Evolutionary conservation across 1,140 invertebrate genomes (phyloP).

Genomic region (Gonioctena quinquepunctata): DNA sequence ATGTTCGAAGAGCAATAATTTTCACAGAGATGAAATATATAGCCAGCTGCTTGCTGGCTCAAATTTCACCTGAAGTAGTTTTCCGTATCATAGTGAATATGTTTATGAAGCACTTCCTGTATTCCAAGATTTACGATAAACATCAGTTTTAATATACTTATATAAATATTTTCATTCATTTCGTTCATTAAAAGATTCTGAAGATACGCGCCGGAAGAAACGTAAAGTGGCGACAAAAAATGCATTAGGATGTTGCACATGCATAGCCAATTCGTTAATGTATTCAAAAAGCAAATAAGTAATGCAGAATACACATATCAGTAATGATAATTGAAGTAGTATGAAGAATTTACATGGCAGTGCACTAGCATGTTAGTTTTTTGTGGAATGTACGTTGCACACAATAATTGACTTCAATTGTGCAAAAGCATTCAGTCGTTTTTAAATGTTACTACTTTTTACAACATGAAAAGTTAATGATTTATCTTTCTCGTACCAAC

Average conservation of each 20-base stretch:
- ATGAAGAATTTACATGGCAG: background rate
- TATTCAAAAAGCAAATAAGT: background rate
- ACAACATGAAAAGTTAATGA: too few species aligned
- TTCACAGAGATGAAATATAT: background rate
- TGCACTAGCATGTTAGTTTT: background rate
- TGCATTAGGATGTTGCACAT: background rate
- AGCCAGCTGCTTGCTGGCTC: slow-evolving; percentile 3
- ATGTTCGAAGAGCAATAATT: slow-evolving; percentile 4
- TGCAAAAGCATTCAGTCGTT: too few species aligned
- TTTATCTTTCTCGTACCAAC: too few species aligned
- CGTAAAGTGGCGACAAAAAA: background rate
- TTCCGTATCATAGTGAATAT: slow-evolving; percentile 12
- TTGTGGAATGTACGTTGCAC: too few species aligned
- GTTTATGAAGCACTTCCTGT: slow-evolving; percentile 12
- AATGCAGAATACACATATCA: background rate
- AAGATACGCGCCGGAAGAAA: background rate
- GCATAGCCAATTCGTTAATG: too few species aligned
- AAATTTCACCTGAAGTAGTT: slow-evolving; percentile 15
- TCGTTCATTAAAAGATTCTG: background rate
- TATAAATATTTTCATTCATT: background rate
- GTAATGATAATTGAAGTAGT: background rate
- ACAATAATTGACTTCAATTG: too few species aligned
- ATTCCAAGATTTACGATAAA: slow-evolving; percentile 9
- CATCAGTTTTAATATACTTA: background rate
- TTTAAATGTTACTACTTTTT: too few species aligned